Conservation (phyloP, 1,140 invertebrate species). For the Apocrypta bakeri region DNA sequence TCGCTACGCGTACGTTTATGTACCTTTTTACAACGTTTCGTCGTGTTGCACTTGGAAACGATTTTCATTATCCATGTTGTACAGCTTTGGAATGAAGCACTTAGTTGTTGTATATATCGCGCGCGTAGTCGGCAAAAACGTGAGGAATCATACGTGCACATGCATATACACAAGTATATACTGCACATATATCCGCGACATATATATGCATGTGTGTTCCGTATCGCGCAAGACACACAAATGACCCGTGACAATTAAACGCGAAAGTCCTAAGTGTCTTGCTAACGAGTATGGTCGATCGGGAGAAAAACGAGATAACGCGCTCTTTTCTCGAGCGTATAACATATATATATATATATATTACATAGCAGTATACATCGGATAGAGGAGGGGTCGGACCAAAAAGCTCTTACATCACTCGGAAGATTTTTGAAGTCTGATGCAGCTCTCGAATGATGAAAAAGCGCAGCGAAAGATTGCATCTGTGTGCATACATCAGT, state of each 20-base stretch:
- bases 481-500: too few relatives aligned
- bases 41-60: not conserved
- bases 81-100: not conserved
- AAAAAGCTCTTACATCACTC: not conserved
- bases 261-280: conserved; percentile 6
- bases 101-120: not conserved
- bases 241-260: conserved; percentile 29
- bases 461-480: too few relatives aligned
- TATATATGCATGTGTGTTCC: too few relatives aligned
- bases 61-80: conserved; percentile 13
- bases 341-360: too few relatives aligned
- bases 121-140: not conserved
- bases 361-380: not conserved
- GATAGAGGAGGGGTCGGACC: too few relatives aligned
- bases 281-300: not conserved
- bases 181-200: too few relatives aligned
- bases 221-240: too few relatives aligned
- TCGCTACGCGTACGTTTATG: not conserved
- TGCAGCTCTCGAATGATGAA: too few relatives aligned
- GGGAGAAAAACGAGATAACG: not conserved
- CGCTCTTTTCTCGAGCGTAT: not conserved
- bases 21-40: not conserved
- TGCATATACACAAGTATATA: too few relatives aligned
- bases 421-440: too few relatives aligned
- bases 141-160: not conserved